Percentiles rank a stretch among this genome's conserved stretches.
phyloP scores from a whole-genome alignment of 2,113 vertebrate species.

The Archilochus colubris region DNA sequence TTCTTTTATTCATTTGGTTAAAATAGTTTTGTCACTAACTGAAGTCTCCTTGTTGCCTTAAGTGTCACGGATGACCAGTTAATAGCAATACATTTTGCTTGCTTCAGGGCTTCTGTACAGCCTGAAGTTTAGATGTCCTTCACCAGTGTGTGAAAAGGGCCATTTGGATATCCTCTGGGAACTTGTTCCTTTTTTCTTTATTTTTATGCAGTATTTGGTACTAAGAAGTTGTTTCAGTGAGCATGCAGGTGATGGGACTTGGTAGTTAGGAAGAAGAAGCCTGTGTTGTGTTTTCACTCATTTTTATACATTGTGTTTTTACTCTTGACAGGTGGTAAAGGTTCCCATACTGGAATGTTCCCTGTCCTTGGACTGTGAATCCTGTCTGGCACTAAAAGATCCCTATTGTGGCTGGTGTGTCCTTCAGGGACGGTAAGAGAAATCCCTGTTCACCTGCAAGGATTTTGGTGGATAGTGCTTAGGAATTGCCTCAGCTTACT shows the following conservation, averaged over 20 bases:
- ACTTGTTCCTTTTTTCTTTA: not conserved
- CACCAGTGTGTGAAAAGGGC: not conserved
- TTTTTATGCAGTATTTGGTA: not conserved
- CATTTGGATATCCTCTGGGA: not conserved
- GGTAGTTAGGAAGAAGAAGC: not conserved
- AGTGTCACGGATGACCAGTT: not conserved
- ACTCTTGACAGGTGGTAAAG: slow-evolving; percentile 83
- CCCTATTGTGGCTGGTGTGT: slow-evolving; percentile 99
- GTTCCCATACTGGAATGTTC: slow-evolving; percentile 92
- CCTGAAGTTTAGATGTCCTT: not conserved
- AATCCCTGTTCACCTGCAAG: slow-evolving; percentile 2
- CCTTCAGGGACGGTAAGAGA: slow-evolving; percentile 90
- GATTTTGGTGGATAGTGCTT: not conserved
- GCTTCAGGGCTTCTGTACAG: not conserved
- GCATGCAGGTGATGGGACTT: not conserved
- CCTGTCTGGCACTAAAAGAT: slow-evolving; percentile 88
- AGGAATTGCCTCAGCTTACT: not conserved
- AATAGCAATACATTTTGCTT: not conserved
- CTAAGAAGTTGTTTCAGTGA: not conserved
- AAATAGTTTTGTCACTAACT: not conserved
- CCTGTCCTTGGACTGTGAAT: slow-evolving; percentile 84
- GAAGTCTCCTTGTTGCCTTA: not conserved
- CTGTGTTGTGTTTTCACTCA: not conserved
- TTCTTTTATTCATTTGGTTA: not conserved
- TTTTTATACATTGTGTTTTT: not conserved